These are phyloP conservation scores for Seira musarum DNA, from an alignment of 2,888 invertebrate species.

Conservation along the genomic window DNA sequence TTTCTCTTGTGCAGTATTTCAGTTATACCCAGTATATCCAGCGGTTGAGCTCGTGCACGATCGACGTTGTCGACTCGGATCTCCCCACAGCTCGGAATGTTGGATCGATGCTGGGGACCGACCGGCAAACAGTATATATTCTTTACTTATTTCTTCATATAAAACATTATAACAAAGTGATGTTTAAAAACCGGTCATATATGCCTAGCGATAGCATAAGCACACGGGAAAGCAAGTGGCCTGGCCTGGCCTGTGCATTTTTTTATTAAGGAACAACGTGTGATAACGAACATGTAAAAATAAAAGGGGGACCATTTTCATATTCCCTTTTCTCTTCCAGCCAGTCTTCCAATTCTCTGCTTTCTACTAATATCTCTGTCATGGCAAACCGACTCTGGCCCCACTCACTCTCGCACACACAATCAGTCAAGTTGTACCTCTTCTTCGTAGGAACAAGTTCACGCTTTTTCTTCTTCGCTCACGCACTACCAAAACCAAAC, in stretches of 20 bases:
- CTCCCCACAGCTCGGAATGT: conserved; percentile 42
- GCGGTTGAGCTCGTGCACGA: conserved; percentile 33
- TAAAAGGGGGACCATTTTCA: conserved; percentile 24
- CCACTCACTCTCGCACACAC: conserved; percentile 58
- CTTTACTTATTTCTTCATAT: background rate
- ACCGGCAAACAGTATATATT: conserved; percentile 26
- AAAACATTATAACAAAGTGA: background rate
- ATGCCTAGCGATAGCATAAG: conserved; percentile 26
- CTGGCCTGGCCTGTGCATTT: background rate
- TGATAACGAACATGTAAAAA: background rate
- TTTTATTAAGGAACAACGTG: conserved; percentile 37
- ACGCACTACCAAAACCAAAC: conserved; percentile 21
- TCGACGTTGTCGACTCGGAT: conserved; percentile 44
- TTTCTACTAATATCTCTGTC: conserved; percentile 47
- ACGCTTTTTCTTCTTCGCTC: conserved; percentile 19
- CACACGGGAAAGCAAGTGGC: conserved; percentile 36
- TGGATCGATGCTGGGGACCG: conserved; percentile 59
- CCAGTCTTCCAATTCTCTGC: background rate
- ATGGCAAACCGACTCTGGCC: conserved; percentile 48
- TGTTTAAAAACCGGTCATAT: conserved; percentile 45
- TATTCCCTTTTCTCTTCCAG: background rate
- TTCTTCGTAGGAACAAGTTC: background rate
- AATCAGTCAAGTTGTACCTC: conserved; percentile 56
- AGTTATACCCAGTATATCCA: conserved; percentile 11
- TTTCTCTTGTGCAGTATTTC: conserved; percentile 54